Base-by-base conservation (phyloP, 2,797 vertebrate genomes). In the Varecia variegata region DNA sequence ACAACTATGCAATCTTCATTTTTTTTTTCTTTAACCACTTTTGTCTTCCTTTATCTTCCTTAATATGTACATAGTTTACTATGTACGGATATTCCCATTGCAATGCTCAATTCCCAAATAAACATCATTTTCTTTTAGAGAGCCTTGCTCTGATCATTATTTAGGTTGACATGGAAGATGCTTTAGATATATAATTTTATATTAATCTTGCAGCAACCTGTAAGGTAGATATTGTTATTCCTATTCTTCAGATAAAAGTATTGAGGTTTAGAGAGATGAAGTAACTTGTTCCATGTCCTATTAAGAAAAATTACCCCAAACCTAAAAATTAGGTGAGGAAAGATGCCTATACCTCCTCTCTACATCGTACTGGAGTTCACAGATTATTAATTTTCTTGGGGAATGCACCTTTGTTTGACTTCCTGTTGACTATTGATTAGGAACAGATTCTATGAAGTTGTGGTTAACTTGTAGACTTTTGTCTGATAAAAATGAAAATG, bases 301-400 rank as follows among this genome's bases (percentile, higher is more conserved):
- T 93, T 87, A 94, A 77, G 68, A 88, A 93, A 79, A 89, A 56
- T 85, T 21, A 84, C 9, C 40, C 12, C 15, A 56, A 70, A 71
- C 23, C n/a, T 88, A 35, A 90, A 92, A 86, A 70, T 88, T 85
- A 95, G 81, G 9, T 7, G 45, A 73, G 62, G 62, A 93, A 71
- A 45, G 32, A 88, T 50, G 7, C 4, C 17, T 56, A 20, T 21
- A 4, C 50, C 23, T 73, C 25, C 21, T 86, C 89, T 88, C 14
- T 38, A 12, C 71, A 79, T 74, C 38, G 71, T 13, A 67, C 1
- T 73, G 30, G 68, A 94, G 23, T 30, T 67, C 21, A n/a, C 9
- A 10, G 17, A 43, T 15, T 68, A 32, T 76, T 92, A 27, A 81
- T 73, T 91, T 18, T 83, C 35, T 70, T 76, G 32, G 23, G 13